Base-by-base conservation (phyloP, 2,888 invertebrate genomes). In the Entomobrya multifasciata region DNA sequence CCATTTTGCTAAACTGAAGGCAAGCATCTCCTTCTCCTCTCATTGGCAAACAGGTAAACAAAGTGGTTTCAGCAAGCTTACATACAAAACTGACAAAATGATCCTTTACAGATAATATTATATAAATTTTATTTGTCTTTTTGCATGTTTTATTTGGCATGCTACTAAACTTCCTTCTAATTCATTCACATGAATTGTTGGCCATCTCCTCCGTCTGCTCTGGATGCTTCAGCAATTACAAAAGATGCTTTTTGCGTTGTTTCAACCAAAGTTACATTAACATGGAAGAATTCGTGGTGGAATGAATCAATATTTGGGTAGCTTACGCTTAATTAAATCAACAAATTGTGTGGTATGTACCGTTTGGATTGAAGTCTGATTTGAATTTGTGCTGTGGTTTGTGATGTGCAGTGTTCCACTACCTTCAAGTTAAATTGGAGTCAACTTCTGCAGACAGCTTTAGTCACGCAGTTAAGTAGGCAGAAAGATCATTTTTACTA, bases 11-110 rank as follows among this genome's bases (percentile, higher is more conserved):
- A 27, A 30, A 49, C 17, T 27, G 74, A 74, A 74, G 74, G 74
- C 52, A 74, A 74, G 25, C 74, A 25, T 74, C n/a, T n/a, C n/a
- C n/a, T n/a, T n/a, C n/a, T n/a, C 74, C 52, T 74, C 52, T 27
- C 11, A 0, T 70, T 22, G n/a, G n/a, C n/a, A n/a, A n/a, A n/a
- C n/a, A 65, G 20, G 67, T 41, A 70, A 44, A 65, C 65, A 65
- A 65, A 41, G 17, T 47, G n/a, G 13, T n/a, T 8, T 47, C 47
- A 1, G 47, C 47, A 47, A n/a, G 47, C n/a, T n/a, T 47, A 8
- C n/a, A 47, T 47, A 13, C 47, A 47, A 47, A 47, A 15, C 47
- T 52, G n/a, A 52, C n/a, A 55, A 55, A 55, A 55, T 55, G 8
- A 62, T 57, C 13, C n/a, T 30, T 1, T 30, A n/a, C n/a, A 30